phyloP scores from a whole-genome alignment of 2,113 vertebrate genomes.

The Hydropotes inermis region DNA sequence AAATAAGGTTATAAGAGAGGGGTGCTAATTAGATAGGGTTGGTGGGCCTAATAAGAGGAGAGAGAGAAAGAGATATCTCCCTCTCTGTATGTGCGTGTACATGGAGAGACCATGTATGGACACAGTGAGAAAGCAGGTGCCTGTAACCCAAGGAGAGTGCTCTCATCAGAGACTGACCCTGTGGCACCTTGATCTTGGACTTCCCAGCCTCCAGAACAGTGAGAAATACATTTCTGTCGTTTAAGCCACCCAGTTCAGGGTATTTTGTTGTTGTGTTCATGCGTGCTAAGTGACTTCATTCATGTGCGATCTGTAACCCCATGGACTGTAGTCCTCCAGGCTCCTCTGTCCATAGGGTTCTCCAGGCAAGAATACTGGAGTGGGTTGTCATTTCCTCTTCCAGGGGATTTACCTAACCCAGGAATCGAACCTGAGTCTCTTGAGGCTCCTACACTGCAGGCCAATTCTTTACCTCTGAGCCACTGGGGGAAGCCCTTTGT shows the following conservation, averaged over 20 bases:
- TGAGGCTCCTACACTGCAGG: background rate
- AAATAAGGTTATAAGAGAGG: background rate
- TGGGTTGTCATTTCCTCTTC: background rate
- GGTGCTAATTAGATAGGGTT: background rate
- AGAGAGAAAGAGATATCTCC: background rate
- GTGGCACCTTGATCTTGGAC: background rate
- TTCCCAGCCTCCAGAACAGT: background rate
- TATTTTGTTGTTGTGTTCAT: background rate
- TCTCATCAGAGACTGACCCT: background rate
- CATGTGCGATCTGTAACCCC: background rate
- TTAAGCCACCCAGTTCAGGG: background rate
- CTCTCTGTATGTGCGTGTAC: accelerated
- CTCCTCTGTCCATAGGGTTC: background rate
- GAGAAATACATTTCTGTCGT: background rate
- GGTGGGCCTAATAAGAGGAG: background rate
- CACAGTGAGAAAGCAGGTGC: background rate
- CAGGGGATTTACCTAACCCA: background rate
- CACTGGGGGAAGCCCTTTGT: background rate
- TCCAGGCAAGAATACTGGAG: background rate
- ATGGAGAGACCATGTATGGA: background rate
- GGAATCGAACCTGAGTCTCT: background rate
- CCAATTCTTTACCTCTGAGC: background rate
- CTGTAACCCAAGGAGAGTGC: background rate
- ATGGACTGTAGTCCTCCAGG: background rate
- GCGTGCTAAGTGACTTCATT: background rate